Evolutionary conservation across 1,140 invertebrate genomes (phyloP).

Genomic region (Frieseomelitta varia): DNA sequence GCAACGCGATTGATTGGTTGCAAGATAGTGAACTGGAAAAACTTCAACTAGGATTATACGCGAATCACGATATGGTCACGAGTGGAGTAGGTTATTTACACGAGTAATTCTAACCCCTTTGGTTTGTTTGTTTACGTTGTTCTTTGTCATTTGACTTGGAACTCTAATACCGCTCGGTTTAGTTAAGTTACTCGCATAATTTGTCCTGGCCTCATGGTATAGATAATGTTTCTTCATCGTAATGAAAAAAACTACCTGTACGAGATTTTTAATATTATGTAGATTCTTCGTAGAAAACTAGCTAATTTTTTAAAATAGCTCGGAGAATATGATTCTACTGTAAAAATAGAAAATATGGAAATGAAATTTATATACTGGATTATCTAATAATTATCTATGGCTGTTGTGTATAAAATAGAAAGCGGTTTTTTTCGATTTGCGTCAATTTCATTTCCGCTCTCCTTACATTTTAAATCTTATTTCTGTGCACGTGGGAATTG

Average conservation of each 20-base stretch:
- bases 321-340: not conserved
- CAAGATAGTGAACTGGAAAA: not conserved
- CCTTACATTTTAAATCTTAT: not conserved
- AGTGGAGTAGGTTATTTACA: constrained; percentile 1
- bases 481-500: not conserved
- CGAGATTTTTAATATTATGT: not conserved
- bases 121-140: not conserved
- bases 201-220: not conserved
- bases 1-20: not conserved
- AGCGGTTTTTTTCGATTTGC: too few relatives aligned
- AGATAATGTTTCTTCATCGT: not conserved
- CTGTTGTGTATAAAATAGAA: too few relatives aligned
- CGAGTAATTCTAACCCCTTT: not conserved
- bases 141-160: not conserved
- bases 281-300: not conserved
- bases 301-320: constrained; percentile 23
- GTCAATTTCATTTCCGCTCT: not conserved
- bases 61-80: not conserved
- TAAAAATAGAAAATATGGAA: too few relatives aligned
- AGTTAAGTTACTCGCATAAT: not conserved
- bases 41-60: not conserved
- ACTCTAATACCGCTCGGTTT: too few relatives aligned
- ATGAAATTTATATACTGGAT: not conserved
- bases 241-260: not conserved
- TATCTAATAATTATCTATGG: not conserved